Evolutionary conservation across 2,113 vertebrate species (phyloP).

Genomic region (Petrocephalus zakoni): DNA sequence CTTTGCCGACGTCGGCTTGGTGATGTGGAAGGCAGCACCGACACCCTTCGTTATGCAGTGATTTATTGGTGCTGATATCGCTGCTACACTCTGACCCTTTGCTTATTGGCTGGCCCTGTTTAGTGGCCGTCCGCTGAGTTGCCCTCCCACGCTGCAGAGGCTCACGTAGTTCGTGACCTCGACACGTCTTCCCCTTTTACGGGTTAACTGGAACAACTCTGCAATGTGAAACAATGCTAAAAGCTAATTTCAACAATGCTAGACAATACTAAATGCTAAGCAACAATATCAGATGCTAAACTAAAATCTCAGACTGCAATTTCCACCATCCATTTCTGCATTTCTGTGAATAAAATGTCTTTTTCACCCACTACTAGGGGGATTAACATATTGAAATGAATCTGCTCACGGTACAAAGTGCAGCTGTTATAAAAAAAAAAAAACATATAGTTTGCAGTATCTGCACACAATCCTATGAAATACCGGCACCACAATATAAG

Average conservation of each 20-base stretch:
- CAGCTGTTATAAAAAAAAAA: not conserved
- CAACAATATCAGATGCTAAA: not conserved
- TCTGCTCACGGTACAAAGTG: not conserved
- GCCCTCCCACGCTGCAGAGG: not conserved
- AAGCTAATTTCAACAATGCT: not conserved
- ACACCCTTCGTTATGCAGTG: not conserved
- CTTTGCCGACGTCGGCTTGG: conserved; percentile 33
- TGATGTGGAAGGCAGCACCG: not conserved
- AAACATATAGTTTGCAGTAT: not conserved
- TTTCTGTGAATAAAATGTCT: not conserved
- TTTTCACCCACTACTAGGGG: not conserved
- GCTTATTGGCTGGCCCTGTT: not conserved
- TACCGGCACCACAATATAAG: not conserved
- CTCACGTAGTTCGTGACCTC: not conserved
- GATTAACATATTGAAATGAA: not conserved
- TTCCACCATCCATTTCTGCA: not conserved
- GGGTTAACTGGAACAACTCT: not conserved
- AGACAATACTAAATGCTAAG: not conserved
- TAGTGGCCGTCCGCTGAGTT: not conserved
- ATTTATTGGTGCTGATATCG: not conserved
- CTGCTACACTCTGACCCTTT: not conserved
- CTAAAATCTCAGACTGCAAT: not conserved
- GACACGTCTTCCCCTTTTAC: not conserved
- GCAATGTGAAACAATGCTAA: not conserved
- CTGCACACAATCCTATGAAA: not conserved